Percentiles rank a stretch among this genome's conserved stretches.
These are phyloP conservation scores for Aspiorhynchus laticeps DNA, from an alignment of 2,113 vertebrate genomes.

Conservation along the genomic window DNA sequence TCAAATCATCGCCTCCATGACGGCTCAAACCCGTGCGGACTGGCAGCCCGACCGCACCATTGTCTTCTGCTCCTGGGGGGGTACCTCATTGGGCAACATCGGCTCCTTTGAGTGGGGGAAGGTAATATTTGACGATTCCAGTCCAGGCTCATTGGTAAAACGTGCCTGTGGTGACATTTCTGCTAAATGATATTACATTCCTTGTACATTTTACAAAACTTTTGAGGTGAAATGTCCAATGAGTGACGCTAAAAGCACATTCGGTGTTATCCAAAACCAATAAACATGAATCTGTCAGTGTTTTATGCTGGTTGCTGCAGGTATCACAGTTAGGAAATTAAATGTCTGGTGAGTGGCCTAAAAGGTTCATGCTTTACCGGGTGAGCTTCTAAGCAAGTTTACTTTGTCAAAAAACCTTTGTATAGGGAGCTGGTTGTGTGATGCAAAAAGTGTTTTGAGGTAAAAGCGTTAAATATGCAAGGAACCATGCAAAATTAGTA, in stretches of 20 bases:
- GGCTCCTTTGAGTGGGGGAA: constrained; percentile 95
- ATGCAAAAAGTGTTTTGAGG: not conserved
- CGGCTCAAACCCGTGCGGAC: constrained; percentile 77
- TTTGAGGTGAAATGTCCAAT: not conserved
- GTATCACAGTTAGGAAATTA: not conserved
- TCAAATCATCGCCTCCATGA: constrained; percentile 82
- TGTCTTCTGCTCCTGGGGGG: constrained; percentile 91
- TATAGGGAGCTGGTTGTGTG: not conserved
- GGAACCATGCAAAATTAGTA: not conserved
- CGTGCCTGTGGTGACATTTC: not conserved
- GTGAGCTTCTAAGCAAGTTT: not conserved
- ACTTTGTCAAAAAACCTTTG: not conserved
- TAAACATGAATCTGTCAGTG: too few relatives aligned
- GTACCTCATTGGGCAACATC: constrained; percentile 83
- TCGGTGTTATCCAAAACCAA: not conserved
- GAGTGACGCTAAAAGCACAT: not conserved
- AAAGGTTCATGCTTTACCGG: not conserved
- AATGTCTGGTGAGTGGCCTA: not conserved
- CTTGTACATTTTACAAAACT: not conserved
- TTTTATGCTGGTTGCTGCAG: not conserved
- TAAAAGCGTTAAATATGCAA: not conserved
- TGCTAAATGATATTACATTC: not conserved
- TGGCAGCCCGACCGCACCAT: constrained; percentile 88
- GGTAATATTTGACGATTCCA: constrained; percentile 72
- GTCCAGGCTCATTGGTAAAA: not conserved